Base-by-base conservation (phyloP, 2,888 invertebrate genomes). In the Lepidonotus clava region DNA sequence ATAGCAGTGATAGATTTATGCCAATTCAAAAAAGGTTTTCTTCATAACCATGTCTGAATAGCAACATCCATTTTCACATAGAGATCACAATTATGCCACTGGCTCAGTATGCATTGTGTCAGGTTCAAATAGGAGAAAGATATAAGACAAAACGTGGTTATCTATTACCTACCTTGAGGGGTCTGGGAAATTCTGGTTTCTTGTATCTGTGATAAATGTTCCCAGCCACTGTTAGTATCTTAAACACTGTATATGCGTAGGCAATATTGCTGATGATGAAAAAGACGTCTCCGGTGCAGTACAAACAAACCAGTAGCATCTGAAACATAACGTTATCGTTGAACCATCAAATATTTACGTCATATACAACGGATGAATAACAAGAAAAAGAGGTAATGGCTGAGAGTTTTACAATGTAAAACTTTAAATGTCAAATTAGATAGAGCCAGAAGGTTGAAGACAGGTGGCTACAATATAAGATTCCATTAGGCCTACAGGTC, bases 221-320 rank as follows among this genome's bases (percentile, higher is more conserved):
- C 6, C 71, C 71, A 71, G 24, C 5, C 34, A 71, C 36, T 4
- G 71, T 71, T 11, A 71, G 71, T 4, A 38, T 34, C 36, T 71
- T 18, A 38, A 71, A 71, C 21, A 21, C 21, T 11, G 36, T 34
- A n/a, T 71, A 71, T 14, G 71, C 71, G 18, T 36, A 71, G 36
- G 14, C 24, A 4, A 71, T 34, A 38, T 71, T 71, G n/a, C 38
- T 18, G 18, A 71, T 21, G 71, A 71, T 71, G 71, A 21, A 34
- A n/a, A n/a, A 71, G 71, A 71, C 71, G 38, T 71, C 71, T 21
- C 71, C 71, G 6, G 38, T 21, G n/a, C 71, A 71, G 36, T 38
- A 71, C 14, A 38, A 18, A 18, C 34, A 11, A 0, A 71, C 71
- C 1, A 71, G 36, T 0, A 34, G 8, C 36, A 71, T 8, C 71